Evolutionary conservation across 2,888 invertebrate species (phyloP), one percentile per base, ranked within the genome.

Genomic region (Drosophila gaucha): DNA sequence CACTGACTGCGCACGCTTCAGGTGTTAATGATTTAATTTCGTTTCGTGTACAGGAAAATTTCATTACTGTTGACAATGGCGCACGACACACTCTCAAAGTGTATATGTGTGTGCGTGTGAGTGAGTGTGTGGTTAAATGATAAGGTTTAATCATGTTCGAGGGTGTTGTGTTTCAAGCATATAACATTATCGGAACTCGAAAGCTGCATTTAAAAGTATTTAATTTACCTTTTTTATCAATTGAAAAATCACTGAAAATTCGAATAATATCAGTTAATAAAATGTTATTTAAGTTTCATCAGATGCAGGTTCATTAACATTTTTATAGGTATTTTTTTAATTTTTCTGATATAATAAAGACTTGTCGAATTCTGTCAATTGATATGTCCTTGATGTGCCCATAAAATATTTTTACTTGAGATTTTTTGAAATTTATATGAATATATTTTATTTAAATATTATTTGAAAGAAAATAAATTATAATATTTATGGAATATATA

Each of bases 21-120:
- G 88, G 82, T 83, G 82, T 83, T 88, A 83, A 88, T 83, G 88
- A 83, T 83, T 88, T 83, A 88, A 83, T 83, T 83, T 83, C 73
- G 64, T 88, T 88, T 83, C 86, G 65, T 76, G 86, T 76, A 67
- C 68, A 88, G 70, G 86, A 83, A 88, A 83, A 83, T 83, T 83
- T 88, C 82, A 83, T 83, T 83, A 83, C 70, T 77, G 84, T 83
- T 80, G 88, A 88, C 88, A 83, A 83, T 88, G 84, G 67, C 66
- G 55, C 64, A 65, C 57, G 65, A 65, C 39, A 39, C 50, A 46
- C n/a, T 14, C 46, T 20, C 20, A 44, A 10, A 16, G 6, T 10
- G 14, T 43, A 12, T 16, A 6, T 16, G 2, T 16, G 43, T 1
- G 36, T n/a, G 33, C 28, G 39, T 43, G 26, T 51, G 63, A 36